Percentiles rank a stretch among this genome's conserved stretches.
Evolutionary conservation across 2,113 vertebrate species (phyloP).

Genomic region (Fregata magnificens): DNA sequence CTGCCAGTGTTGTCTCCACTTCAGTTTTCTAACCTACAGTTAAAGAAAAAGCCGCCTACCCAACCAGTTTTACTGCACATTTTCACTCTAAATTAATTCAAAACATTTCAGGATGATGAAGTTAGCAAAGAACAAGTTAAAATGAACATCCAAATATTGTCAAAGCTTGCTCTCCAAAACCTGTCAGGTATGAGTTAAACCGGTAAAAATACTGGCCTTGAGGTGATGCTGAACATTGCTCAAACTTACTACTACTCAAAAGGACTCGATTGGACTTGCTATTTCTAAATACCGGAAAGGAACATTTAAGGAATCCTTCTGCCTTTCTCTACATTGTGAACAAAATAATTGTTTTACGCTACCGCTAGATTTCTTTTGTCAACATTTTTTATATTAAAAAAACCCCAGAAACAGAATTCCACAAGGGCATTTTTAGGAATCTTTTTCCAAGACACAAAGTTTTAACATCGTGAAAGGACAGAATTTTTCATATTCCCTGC

Average conservation of each 20-base stretch:
- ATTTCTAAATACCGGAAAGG: not conserved
- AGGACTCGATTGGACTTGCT: fast-evolving
- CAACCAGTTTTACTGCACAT: not conserved
- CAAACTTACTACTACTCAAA: not conserved
- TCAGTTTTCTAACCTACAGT: not conserved
- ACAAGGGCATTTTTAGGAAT: not conserved
- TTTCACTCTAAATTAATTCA: not conserved
- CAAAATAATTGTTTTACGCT: not conserved
- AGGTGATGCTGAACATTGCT: not conserved
- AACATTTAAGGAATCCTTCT: not conserved
- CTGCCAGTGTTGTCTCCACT: not conserved
- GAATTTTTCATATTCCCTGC: not conserved
- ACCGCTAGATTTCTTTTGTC: not conserved
- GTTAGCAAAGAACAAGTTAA: not conserved
- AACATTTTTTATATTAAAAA: not conserved
- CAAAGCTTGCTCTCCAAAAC: not conserved
- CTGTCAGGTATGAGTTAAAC: not conserved
- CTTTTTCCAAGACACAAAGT: not conserved
- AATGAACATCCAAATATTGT: not conserved
- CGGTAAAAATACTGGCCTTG: not conserved
- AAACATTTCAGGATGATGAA: not conserved
- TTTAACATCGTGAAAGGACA: not conserved
- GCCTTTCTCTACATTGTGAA: not conserved
- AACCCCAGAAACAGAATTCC: not conserved
- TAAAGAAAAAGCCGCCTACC: not conserved